phyloP scores from a whole-genome alignment of 64 coral and sea anemone species.

The Cladopsammia gracilis region DNA sequence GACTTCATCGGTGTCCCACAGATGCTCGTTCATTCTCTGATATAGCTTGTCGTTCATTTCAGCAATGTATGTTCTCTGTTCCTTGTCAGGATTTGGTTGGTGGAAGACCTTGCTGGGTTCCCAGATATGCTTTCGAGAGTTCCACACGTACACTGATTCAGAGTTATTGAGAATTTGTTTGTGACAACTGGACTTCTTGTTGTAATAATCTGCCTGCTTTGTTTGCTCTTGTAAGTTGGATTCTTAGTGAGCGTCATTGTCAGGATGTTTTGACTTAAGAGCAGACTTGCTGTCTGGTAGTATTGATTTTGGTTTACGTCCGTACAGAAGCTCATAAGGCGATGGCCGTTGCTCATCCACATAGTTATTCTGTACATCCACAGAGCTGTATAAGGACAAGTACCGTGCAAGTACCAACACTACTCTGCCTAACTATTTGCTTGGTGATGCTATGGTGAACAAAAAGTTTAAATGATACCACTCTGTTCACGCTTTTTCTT shows the following conservation, averaged over 20 bases:
- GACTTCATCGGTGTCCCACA: background rate
- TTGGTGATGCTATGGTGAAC: slow-evolving; percentile 83
- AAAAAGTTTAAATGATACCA: slow-evolving; percentile 49
- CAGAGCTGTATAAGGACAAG: slow-evolving; percentile 64
- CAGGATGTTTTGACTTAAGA: slow-evolving; percentile 55
- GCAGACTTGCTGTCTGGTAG: slow-evolving; percentile 19
- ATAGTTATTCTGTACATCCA: slow-evolving; percentile 77
- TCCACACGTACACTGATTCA: slow-evolving; percentile 49
- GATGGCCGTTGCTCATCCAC: slow-evolving; percentile 70
- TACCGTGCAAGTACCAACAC: slow-evolving; percentile 48
- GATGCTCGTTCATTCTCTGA: slow-evolving; percentile 55
- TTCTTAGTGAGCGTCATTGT: slow-evolving; percentile 26
- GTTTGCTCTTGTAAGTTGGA: slow-evolving; percentile 48
- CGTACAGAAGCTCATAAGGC: slow-evolving; percentile 70
- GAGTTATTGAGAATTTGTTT: slow-evolving; percentile 20
- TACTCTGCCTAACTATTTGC: slow-evolving; percentile 62
- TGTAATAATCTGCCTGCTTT: slow-evolving; percentile 60
- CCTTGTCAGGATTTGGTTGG: slow-evolving; percentile 32
- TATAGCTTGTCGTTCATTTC: slow-evolving; percentile 62
- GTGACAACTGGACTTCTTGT: slow-evolving; percentile 24
- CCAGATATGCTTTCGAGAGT: slow-evolving; percentile 64
- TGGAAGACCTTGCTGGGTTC: slow-evolving; percentile 43
- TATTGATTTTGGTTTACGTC: slow-evolving; percentile 49
- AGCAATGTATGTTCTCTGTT: slow-evolving; percentile 74
- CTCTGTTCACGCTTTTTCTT: slow-evolving; percentile 56